Evolutionary conservation across 2,113 vertebrate species (phyloP).

Genomic region (Phylloscopus trochilus): DNA sequence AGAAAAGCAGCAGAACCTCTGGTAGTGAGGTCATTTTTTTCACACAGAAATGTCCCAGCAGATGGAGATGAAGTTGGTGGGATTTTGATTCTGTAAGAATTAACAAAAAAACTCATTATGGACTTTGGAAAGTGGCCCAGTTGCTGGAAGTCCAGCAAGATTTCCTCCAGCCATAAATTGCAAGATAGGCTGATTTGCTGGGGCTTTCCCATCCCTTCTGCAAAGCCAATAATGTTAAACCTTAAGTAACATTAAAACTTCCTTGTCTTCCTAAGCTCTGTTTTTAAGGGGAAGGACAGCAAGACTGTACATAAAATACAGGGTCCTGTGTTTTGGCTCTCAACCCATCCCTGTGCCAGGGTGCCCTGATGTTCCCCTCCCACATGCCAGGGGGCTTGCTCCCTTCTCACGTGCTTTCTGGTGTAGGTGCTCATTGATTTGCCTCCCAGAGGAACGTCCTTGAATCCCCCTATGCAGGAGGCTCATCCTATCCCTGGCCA

Average conservation of each 20-base stretch:
- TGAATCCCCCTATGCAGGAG: neutral
- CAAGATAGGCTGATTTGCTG: neutral
- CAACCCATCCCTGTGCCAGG: neutral
- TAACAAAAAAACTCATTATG: conserved; percentile 16
- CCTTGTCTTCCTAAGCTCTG: neutral
- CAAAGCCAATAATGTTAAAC: neutral
- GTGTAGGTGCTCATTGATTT: neutral
- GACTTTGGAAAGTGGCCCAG: conserved; percentile 38
- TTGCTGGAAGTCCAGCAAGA: conserved; percentile 16
- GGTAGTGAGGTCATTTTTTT: conserved; percentile 40
- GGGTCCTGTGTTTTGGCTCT: neutral
- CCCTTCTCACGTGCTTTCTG: neutral
- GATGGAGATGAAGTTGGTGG: neutral
- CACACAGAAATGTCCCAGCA: conserved; percentile 45
- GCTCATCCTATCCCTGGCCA: neutral
- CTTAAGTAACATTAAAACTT: neutral
- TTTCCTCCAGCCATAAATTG: neutral
- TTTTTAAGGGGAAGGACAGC: neutral
- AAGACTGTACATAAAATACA: neutral
- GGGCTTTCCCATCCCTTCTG: neutral
- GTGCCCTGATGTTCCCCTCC: neutral
- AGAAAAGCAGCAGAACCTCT: conserved; percentile 34
- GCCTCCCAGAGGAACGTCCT: neutral
- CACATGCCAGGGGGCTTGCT: neutral
- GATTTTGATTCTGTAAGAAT: conserved; percentile 19